Evolutionary conservation across 2,113 vertebrate species (phyloP).

Genomic region (Reinhardtius hippoglossoides): DNA sequence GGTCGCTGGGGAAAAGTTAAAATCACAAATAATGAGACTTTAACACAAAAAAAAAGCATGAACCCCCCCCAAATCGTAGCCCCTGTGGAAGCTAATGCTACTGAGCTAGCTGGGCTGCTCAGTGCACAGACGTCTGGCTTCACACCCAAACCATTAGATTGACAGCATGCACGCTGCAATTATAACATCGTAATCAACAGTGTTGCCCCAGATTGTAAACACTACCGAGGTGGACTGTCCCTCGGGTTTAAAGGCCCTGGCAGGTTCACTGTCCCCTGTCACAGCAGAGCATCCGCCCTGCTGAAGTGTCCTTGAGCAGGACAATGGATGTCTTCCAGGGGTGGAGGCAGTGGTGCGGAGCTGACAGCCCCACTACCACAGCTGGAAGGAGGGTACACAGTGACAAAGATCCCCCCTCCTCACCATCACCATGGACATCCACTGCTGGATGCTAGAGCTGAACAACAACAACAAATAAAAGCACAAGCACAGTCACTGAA

Average conservation of each 20-base stretch:
- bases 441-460: neutral
- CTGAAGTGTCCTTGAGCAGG: slow-evolving; percentile 65
- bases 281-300: slow-evolving; percentile 43
- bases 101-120: slow-evolving; percentile 41
- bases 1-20: neutral
- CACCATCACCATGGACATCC: neutral
- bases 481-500: too few relatives aligned
- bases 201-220: neutral
- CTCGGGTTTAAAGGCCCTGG: slow-evolving; percentile 1
- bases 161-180: neutral
- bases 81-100: slow-evolving; percentile 51
- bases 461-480: neutral
- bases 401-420: neutral
- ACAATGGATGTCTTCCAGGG: slow-evolving; percentile 29
- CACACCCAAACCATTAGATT: neutral
- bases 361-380: neutral
- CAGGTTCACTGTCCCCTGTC: slow-evolving; percentile 11
- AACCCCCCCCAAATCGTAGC: neutral
- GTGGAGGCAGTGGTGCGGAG: slow-evolving; percentile 10
- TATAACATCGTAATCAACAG: neutral
- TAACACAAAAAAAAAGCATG: neutral
- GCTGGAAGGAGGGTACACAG: neutral
- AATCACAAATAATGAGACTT: neutral
- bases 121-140: neutral
- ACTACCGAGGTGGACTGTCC: neutral